Evolutionary conservation across 2,113 vertebrate species (phyloP), one percentile per base, ranked within the genome.

Genomic region (Peromyscus polionotus): DNA sequence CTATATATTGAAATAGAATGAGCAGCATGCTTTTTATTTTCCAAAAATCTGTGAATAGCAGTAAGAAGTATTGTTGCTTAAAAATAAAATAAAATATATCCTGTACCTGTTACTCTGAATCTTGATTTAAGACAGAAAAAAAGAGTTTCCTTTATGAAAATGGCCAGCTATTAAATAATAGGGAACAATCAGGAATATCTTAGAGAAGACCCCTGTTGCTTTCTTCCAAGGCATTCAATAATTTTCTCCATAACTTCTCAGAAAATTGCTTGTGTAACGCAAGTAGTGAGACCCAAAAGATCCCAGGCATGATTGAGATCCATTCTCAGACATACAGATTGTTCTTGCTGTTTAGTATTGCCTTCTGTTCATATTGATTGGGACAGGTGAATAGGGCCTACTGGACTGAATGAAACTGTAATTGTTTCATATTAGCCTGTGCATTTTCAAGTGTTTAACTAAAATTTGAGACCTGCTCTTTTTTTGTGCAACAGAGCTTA

Each of bases 371-470:
- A 11, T 24, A 77, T 73, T 95, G 59, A 93, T 59, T 95, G 45
- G 36, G 90, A 85, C 31, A 92, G 76, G 20, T 83, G 9, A 93
- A 36, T 54, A 89, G 28, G 36, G 14, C 11, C 2, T 70, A 3
- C 91, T 88, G 10, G 36, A 93, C 65, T 86, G 73, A 95, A 84
- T 88, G 57, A 70, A 96, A 79, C 42, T 85, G 0, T 36, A 48
- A 77, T 94, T 92, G 75, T 80, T 95, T 97, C 67, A 42, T 57
- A 22, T 57, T 90, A 76, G 31, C 22, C 2, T 85, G 26, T 33
- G 89, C 16, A 68, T 86, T 94, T 94, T 67, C 42, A 83, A 92
- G n/a, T 39, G 87, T 88, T 91, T 68, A 83, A 33, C 36, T 77
- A 67, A 28, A 81, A 67, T 76, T 92, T 90, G 61, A 85, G 22